These are phyloP conservation scores for Diachrysia chrysitis DNA, from an alignment of 2,888 invertebrate species.

Conservation along the genomic window DNA sequence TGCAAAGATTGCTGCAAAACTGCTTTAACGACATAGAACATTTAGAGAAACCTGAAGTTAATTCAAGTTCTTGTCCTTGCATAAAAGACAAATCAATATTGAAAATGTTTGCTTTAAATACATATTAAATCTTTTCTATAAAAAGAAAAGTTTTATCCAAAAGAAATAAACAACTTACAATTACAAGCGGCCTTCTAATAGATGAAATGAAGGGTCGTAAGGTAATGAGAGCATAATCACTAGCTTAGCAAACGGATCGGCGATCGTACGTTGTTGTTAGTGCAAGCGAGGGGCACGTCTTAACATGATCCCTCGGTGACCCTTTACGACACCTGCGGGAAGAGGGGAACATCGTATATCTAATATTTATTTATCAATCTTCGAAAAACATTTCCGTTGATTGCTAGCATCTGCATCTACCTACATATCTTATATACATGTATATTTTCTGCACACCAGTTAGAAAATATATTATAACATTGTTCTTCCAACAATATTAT, in stretches of 20 bases:
- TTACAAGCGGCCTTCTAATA: background rate
- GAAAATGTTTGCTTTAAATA: no score
- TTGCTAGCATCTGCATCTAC: background rate
- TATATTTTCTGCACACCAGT: no score
- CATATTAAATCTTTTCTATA: no score
- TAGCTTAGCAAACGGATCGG: constrained; percentile 6
- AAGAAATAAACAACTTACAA: background rate
- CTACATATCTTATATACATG: background rate
- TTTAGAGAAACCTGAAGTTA: no score
- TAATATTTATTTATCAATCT: constrained; percentile 4
- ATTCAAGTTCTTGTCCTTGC: no score
- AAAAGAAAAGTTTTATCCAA: background rate
- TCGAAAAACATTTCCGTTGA: background rate
- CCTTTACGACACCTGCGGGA: constrained; percentile 1
- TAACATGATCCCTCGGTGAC: background rate
- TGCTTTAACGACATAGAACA: no score
- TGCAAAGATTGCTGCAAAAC: no score
- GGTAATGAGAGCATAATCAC: constrained; percentile 1
- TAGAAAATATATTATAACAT: no score
- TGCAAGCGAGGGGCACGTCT: background rate
- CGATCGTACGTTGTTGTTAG: constrained; percentile 3
- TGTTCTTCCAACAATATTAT: no score
- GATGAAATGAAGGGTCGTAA: background rate
- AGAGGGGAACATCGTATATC: background rate
- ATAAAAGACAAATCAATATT: no score